Evolutionary conservation across 2,113 vertebrate genomes (phyloP), one percentile per base, ranked within the genome.

Genomic region (Tringa solitaria): DNA sequence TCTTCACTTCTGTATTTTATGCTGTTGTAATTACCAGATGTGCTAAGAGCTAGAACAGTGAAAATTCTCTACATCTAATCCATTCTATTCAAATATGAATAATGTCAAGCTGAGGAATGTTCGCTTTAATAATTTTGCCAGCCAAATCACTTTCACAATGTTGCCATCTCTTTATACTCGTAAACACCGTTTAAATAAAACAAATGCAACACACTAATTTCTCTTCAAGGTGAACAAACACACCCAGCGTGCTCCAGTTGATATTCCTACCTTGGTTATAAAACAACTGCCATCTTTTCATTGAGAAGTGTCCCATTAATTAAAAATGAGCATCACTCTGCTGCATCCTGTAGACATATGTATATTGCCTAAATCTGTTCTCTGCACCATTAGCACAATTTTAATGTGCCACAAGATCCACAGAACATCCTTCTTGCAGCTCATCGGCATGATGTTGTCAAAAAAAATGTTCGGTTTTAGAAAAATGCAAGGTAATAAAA

Each of bases 51-150:
- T 67, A 87, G 72, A 93, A 72, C 11, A 82, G 37, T 63, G 73
- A 94, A 91, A 90, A 93, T 79, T 67, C 18, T 89, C 65, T 79
- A 7, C 32, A 45, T 75, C n/a, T 87, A 92, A 94, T 87, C 56
- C 61, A 53, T 51, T 94, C 41, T 87, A 67, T 77, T 92, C 37
- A 93, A 93, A 87, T 82, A 77, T 50, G 56, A 90, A 74, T 80
- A 77, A 89, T 24, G 35, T 33, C 83, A 95, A 87, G 30, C 54
- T 83, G 87, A 68, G n/a, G 33, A 76, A 68, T 72, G 56, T 76
- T 95, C 28, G 1, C 33, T 79, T 93, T 83, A 81, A 61, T 41
- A 91, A 79, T 56, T 89, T 95, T 90, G 50, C 70, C 61, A 95
- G 14, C 28, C 84, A 93, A 35, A 63, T 90, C 41, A 53, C 53